Percentiles rank a stretch among this genome's conserved stretches.
Conservation (phyloP, 2,113 vertebrate genomes). For the Hirundichthys speculiger region DNA sequence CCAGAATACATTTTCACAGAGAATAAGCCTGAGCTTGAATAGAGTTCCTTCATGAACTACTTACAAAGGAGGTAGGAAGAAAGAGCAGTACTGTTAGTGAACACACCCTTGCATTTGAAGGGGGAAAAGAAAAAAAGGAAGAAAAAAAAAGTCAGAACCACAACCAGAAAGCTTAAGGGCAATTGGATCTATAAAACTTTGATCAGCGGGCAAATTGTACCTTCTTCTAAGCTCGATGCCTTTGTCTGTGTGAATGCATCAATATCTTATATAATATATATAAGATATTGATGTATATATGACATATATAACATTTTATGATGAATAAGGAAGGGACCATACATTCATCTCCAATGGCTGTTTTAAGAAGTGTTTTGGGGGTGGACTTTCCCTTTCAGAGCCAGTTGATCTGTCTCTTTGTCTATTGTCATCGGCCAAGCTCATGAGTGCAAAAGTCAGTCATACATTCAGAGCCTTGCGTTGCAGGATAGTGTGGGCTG, state of each 20-base stretch:
- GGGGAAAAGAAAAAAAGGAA: not conserved
- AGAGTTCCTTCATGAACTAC: not conserved
- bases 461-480: conserved; percentile 3
- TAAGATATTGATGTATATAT: too few relatives aligned
- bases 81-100: not conserved
- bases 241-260: not conserved
- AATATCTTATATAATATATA: too few relatives aligned
- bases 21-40: not conserved
- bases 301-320: too few relatives aligned
- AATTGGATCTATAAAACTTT: not conserved
- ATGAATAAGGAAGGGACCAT: not conserved
- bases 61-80: not conserved
- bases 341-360: conserved; percentile 7
- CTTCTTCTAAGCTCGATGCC: too few relatives aligned
- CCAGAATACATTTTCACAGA: conserved; percentile 6
- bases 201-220: not conserved
- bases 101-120: not conserved
- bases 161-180: not conserved
- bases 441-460: conserved; percentile 37
- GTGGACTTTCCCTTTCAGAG: conserved; percentile 45
- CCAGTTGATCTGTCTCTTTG: conserved; percentile 18
- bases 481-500: conserved; percentile 1
- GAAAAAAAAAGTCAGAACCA: not conserved
- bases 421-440: conserved; percentile 28
- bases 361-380: conserved; percentile 22